Evolutionary conservation across 2,113 vertebrate species (phyloP).

Genomic region (Rynchops niger): DNA sequence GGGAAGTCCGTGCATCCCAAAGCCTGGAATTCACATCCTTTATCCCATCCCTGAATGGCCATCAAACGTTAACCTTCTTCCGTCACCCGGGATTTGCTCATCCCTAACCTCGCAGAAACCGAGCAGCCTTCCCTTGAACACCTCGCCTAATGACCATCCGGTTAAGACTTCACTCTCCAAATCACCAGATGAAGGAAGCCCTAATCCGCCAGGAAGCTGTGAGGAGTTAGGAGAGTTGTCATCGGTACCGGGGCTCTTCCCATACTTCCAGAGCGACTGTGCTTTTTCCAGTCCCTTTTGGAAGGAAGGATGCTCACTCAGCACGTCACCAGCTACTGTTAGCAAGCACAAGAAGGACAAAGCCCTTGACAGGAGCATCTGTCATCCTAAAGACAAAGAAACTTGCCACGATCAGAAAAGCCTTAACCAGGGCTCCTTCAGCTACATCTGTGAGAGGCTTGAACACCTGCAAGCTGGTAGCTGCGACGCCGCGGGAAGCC

Average conservation of each 20-base stretch:
- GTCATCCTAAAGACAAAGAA: conserved; percentile 64
- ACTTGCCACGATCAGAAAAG: conserved; percentile 79
- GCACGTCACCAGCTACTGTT: conserved; percentile 70
- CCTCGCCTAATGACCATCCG: background rate
- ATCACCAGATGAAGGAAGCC: background rate
- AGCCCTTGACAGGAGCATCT: background rate
- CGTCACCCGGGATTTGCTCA: conserved; percentile 48
- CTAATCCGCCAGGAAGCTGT: background rate
- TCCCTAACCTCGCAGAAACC: background rate
- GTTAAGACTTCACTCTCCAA: background rate
- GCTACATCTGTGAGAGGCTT: conserved; percentile 87
- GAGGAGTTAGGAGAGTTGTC: conserved; percentile 3
- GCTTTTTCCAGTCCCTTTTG: conserved; percentile 91
- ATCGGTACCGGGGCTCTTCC: conserved; percentile 43
- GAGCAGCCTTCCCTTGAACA: background rate
- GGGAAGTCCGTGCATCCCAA: conserved; percentile 66
- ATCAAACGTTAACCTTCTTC: conserved; percentile 20
- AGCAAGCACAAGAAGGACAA: conserved; percentile 61
- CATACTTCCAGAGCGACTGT: conserved; percentile 75
- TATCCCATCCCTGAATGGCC: conserved; percentile 76
- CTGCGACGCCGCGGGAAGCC: background rate
- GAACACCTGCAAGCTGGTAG: conserved; percentile 78
- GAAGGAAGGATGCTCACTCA: conserved; percentile 73
- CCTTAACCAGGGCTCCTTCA: conserved; percentile 87
- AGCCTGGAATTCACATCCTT: conserved; percentile 72